Base-by-base conservation (phyloP, 1,140 invertebrate genomes). In the Apis dorsata region DNA sequence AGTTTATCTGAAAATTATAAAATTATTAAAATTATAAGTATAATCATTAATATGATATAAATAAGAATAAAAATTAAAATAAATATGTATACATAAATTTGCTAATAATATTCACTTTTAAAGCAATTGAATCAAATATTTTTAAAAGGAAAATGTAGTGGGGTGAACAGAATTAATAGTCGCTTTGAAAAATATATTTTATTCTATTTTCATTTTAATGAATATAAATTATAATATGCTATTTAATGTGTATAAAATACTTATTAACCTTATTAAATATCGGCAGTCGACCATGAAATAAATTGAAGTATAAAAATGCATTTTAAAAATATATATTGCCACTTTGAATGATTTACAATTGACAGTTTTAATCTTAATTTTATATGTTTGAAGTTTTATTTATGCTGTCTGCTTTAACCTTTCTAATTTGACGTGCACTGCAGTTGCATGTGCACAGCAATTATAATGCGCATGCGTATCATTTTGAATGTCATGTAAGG, bases 1-100 rank as follows among this genome's bases (percentile, higher is more conserved):
- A 24, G 44, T 76, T 76, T 84, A 68, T 81, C 86, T 88, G 85
- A 66, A 88, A 88, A 86, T 83, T 15, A 12, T 17, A 70, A 71
- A 71, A 75, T 79, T 53, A 21, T 51, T 76, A 59, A 73, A 13
- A 68, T n/a, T 53, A n/a, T n/a, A 59, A 76, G 0, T 57, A 53
- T 59, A 51, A 57, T 24, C 34, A 12, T 21, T 68, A n/a, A 60
- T 24, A 66, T 13, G 44, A 24, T 69, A 55, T 59, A 17, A 62
- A 65, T 55, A 55, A 17, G 13, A n/a, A 17, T 3, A 13, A 15
- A 57, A 70, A 49, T 28, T 62, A 12, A 62, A 74, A 60, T 5
- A 55, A 19, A 17, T 57, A 51, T 11, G 10, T 17, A 17, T 17
- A 74, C 28, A 53, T 13, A 55, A 62, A 66, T 44, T 12, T 51